Evolutionary conservation across 1,140 invertebrate species (phyloP), one percentile per base, ranked within the genome.

Genomic region (Eupeodes corollae): DNA sequence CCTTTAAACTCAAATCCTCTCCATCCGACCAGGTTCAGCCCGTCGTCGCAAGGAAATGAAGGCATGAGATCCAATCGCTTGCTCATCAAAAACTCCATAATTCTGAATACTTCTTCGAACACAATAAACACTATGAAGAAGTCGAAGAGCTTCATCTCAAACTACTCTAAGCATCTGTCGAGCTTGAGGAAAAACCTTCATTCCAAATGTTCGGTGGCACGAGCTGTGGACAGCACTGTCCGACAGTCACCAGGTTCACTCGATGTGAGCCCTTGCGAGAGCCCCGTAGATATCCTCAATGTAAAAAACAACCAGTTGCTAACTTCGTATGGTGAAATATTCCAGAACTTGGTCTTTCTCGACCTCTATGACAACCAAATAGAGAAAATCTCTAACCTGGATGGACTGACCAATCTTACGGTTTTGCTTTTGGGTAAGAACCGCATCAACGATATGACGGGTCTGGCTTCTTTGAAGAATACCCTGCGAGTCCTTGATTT

Each of bases 331-430:
- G 63, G 61, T 6, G 65, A 70, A 39, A 76, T 77, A 48, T 75
- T 91, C 46, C 79, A 79, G 30, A 79, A 85, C 66, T 69, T 93
- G 37, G 89, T 96, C 21, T 93, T 93, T 61, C 77, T 96, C 39
- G 91, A 96, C 68, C 71, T 96, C 5, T 95, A 94, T 69, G 88
- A 93, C 68, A 96, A 96, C 71, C 87, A 92, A 67, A 81, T 96
- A 34, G 89, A 92, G 48, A 81, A 80, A 59, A 84, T 95, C 42
- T 78, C 77, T 37, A 84, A 78, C 48, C 71, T 94, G 31, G 79
- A 84, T 51, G 72, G 76, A 40, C 73, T 93, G 8, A 79, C 79
- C 40, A 86, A 83, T 61, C 72, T 94, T 10, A 71, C 88, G 55
- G 89, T 94, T 6, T 72, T 94, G 40, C 75, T 94, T 48, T 76